phyloP scores from a whole-genome alignment of 2,797 vertebrate genomes.

The Luscinia luscinia region DNA sequence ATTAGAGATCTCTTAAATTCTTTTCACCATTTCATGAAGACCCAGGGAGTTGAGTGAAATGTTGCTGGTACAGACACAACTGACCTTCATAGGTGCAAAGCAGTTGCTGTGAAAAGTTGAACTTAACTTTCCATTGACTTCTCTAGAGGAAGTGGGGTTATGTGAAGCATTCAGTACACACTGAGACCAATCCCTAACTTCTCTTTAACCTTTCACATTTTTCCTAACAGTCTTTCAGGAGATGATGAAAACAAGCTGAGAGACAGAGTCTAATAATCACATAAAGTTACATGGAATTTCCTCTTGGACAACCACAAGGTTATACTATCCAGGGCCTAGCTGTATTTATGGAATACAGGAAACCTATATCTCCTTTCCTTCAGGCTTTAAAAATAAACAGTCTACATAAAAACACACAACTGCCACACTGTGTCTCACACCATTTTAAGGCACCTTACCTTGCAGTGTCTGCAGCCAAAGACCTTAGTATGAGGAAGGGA shows the following conservation, averaged over 20 bases:
- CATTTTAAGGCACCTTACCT: slow-evolving; percentile 18
- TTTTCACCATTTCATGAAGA: neutral
- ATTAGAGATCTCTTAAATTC: neutral
- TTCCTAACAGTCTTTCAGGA: slow-evolving; percentile 22
- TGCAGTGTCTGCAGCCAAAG: neutral
- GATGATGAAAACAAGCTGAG: slow-evolving; percentile 48
- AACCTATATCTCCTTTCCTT: slow-evolving; percentile 31
- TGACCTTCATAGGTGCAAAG: neutral
- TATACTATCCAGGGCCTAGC: slow-evolving; percentile 37
- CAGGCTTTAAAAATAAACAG: slow-evolving; percentile 57
- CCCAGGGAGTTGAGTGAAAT: neutral
- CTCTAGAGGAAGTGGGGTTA: neutral
- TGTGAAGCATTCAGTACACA: neutral
- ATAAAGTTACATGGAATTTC: slow-evolving; percentile 50
- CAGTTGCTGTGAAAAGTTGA: slow-evolving; percentile 2
- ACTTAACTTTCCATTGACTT: neutral
- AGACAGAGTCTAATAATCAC: slow-evolving; percentile 32
- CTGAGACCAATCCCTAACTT: neutral
- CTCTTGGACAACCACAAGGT: slow-evolving; percentile 20
- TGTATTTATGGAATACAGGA: slow-evolving; percentile 50
- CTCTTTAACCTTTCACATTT: slow-evolving; percentile 31
- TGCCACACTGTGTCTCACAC: neutral
- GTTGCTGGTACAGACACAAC: neutral
- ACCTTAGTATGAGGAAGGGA: neutral
- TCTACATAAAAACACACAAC: slow-evolving; percentile 39